phyloP scores from a whole-genome alignment of 2,113 vertebrate species.

The Apodemus sylvaticus region DNA sequence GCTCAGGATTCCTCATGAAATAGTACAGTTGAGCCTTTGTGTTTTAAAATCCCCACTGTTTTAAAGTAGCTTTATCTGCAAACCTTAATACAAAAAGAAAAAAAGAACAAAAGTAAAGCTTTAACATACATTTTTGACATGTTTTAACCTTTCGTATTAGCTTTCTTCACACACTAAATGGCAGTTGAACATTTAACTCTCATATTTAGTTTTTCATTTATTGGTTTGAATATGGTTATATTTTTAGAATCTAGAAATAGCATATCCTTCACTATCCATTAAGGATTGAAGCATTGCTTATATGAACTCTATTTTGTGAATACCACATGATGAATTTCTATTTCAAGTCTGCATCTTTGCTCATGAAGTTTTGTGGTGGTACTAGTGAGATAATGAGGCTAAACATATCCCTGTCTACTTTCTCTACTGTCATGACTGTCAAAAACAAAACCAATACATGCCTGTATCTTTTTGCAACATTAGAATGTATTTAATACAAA shows the following conservation, averaged over 20 bases:
- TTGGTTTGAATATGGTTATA: neutral
- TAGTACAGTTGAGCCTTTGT: constrained; percentile 59
- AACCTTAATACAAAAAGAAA: neutral
- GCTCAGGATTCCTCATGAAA: constrained; percentile 46
- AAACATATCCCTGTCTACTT: neutral
- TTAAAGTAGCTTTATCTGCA: constrained; percentile 56
- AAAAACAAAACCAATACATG: neutral
- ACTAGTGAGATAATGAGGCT: neutral
- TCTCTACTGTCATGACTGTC: neutral
- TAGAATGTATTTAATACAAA: neutral
- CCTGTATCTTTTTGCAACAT: neutral
- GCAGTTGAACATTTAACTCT: constrained; percentile 37
- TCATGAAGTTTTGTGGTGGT: neutral
- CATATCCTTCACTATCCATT: constrained; percentile 1
- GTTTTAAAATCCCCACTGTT: constrained; percentile 63
- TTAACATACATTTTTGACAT: constrained; percentile 28
- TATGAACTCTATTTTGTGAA: neutral
- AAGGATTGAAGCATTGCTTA: neutral
- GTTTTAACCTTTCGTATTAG: constrained; percentile 25
- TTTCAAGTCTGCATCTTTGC: neutral
- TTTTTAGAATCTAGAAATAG: neutral
- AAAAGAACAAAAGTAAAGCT: neutral
- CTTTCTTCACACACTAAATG: constrained; percentile 17
- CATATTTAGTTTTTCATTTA: constrained; percentile 45
- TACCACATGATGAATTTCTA: neutral